A percentile compares a stretch with the other conserved stretches of the same genome.
These are phyloP conservation scores for Oreochromis spilurus DNA, from an alignment of 2,113 vertebrate species.

Conservation along the genomic window DNA sequence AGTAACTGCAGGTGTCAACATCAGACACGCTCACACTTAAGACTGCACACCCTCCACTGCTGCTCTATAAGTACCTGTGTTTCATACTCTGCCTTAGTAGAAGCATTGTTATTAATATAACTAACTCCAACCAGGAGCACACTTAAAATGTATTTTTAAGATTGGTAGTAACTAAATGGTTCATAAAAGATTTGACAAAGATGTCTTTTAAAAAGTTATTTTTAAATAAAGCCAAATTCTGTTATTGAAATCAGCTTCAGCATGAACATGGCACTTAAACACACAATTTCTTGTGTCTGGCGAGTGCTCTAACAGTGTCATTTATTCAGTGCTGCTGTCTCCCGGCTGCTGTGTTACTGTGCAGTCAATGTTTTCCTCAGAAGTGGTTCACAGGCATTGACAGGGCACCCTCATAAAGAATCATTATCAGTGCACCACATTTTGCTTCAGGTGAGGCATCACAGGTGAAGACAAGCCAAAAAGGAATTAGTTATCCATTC, in stretches of 20 bases:
- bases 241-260: not conserved
- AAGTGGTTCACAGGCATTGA: not conserved
- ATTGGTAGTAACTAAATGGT: not conserved
- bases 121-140: fast-evolving
- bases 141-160: not conserved
- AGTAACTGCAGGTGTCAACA: slow-evolving; percentile 16
- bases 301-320: not conserved
- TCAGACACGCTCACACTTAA: not conserved
- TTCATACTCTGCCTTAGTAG: not conserved
- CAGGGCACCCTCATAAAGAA: not conserved
- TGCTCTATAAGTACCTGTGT: not conserved
- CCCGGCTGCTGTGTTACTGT: not conserved
- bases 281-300: not conserved
- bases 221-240: fast-evolving
- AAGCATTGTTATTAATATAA: not conserved
- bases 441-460: not conserved
- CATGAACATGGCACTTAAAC: not conserved
- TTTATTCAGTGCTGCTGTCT: not conserved
- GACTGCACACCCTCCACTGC: not conserved
- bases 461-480: not conserved
- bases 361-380: not conserved
- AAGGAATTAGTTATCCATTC: not conserved
- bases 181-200: not conserved
- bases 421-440: not conserved
- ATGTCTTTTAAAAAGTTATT: not conserved